These are phyloP conservation scores for Slavum lentiscoides DNA, from an alignment of 2,888 invertebrate species.

Conservation along the genomic window DNA sequence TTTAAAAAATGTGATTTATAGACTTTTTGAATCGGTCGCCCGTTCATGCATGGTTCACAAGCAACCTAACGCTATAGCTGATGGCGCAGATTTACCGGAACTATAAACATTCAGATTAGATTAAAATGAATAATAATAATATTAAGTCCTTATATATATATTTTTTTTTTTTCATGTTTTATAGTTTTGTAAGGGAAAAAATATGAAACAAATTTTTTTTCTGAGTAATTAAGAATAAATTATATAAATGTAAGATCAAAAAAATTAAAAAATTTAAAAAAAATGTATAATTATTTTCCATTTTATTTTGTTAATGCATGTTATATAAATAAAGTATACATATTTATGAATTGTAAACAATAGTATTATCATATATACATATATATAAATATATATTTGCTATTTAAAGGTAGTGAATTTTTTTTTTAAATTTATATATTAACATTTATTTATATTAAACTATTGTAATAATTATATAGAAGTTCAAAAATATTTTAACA, in stretches of 20 bases:
- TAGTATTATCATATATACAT: neutral
- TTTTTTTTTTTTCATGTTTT: slow-evolving; percentile 29
- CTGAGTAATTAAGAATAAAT: slow-evolving; percentile 1
- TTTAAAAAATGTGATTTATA: slow-evolving; percentile 60
- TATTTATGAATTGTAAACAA: slow-evolving; percentile 32
- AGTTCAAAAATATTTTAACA: neutral
- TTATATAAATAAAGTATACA: slow-evolving; percentile 33
- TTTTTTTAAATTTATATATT: slow-evolving; percentile 24
- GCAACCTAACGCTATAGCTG: slow-evolving; percentile 59
- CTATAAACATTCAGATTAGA: slow-evolving; percentile 14
- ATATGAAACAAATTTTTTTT: slow-evolving; percentile 21
- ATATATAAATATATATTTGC: neutral
- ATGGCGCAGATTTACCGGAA: slow-evolving; percentile 31
- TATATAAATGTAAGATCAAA: slow-evolving; percentile 37
- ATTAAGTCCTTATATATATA: neutral
- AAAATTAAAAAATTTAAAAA: neutral
- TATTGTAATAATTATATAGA: slow-evolving; percentile 23
- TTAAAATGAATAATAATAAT: neutral
- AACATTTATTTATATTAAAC: neutral
- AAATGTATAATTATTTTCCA: slow-evolving; percentile 16
- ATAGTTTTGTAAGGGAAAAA: slow-evolving; percentile 31
- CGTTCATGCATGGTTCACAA: slow-evolving; percentile 91
- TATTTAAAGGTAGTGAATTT: slow-evolving; percentile 38
- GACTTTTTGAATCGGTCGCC: slow-evolving; percentile 94
- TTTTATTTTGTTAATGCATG: slow-evolving; percentile 23